phyloP scores from a whole-genome alignment of 2,888 invertebrate species.

The Syrphus vitripennis region DNA sequence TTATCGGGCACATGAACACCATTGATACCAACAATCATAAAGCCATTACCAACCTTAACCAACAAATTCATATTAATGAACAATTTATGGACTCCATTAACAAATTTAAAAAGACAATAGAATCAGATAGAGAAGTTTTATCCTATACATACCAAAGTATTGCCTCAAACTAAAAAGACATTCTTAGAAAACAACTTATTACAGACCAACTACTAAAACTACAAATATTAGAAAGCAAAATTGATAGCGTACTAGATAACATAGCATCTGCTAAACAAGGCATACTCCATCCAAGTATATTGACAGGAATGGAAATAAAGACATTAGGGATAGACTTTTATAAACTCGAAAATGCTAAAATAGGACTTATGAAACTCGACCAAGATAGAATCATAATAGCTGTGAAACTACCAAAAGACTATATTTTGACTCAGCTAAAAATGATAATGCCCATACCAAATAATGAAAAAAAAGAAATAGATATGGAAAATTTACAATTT shows the following conservation, averaged over 20 bases:
- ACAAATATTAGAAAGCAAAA: background rate
- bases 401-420: too few relatives aligned
- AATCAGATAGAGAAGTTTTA: background rate
- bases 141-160: constrained; percentile 3
- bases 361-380: too few relatives aligned
- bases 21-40: background rate
- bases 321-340: too few relatives aligned
- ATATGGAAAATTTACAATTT: background rate
- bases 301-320: too few relatives aligned
- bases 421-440: background rate
- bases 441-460: constrained; percentile 6
- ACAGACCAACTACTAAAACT: constrained; percentile 6
- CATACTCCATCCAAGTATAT: too few relatives aligned
- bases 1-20: background rate
- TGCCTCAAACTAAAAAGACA: constrained; percentile 1
- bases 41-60: too few relatives aligned
- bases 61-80: too few relatives aligned
- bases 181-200: background rate
- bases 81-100: background rate
- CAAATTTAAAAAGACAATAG: constrained; percentile 6
- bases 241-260: too few relatives aligned
- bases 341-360: too few relatives aligned
- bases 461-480: background rate
- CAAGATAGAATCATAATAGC: background rate
- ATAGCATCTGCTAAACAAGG: too few relatives aligned